These are phyloP conservation scores for Clivina fossor DNA, from an alignment of 2,888 invertebrate species.

Conservation along the genomic window DNA sequence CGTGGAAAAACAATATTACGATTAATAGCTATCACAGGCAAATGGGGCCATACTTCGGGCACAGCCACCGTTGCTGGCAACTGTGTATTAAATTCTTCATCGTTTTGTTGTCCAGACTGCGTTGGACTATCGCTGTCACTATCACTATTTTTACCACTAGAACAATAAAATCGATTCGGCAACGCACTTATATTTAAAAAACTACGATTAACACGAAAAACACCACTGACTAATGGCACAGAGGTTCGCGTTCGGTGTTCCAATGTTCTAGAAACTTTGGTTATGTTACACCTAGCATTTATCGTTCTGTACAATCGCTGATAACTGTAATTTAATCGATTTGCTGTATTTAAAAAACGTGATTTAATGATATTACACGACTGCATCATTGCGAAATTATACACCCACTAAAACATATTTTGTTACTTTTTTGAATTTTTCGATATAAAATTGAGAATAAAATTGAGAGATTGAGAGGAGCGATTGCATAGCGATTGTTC, in stretches of 20 bases:
- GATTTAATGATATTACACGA: conserved; percentile 23
- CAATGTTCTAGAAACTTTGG: conserved; percentile 31
- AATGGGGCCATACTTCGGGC: conserved; percentile 94
- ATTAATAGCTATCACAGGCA: conserved; percentile 92
- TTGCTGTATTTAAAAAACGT: conserved; percentile 15
- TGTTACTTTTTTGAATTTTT: no score
- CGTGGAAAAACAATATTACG: conserved; percentile 97
- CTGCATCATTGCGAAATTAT: conserved; percentile 24
- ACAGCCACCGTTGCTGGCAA: conserved; percentile 88
- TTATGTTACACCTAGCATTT: conserved; percentile 23
- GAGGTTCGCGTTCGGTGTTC: no score
- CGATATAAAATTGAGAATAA: no score
- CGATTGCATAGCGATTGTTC: no score
- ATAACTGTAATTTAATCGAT: conserved; percentile 20
- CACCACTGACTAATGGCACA: conserved; percentile 2
- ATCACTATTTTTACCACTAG: conserved; percentile 35
- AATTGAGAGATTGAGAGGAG: no score
- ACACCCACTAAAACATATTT: conserved; percentile 13
- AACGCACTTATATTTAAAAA: no score
- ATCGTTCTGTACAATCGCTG: conserved; percentile 23
- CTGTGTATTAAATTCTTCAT: conserved; percentile 56
- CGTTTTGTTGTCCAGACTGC: conserved; percentile 47
- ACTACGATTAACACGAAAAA: neutral
- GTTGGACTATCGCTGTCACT: conserved; percentile 33
- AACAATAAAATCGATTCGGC: conserved; percentile 16